Base-by-base conservation (phyloP, 2,888 invertebrate genomes). In the Heteropelma amictum region DNA sequence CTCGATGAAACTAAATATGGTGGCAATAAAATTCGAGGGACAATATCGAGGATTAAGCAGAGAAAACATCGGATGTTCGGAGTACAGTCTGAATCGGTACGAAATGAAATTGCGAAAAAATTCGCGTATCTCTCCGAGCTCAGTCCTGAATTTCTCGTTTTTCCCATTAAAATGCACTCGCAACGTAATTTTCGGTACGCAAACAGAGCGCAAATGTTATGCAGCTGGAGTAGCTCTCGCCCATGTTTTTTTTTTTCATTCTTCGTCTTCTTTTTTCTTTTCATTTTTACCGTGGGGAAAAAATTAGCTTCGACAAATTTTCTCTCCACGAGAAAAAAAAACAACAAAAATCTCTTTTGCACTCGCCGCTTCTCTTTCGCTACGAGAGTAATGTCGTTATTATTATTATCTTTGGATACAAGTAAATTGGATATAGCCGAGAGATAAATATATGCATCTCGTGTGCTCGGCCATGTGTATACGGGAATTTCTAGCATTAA, bases 331-430 rank as follows among this genome's bases (percentile, higher is more conserved):
- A 53, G 47, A 35, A 58, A 60, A 30, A 14, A 14, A 28, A 21
- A 12, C 23, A 10, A 19, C 10, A 6, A 17, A 53, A 14, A 10
- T 63, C 23, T 49, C 42, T 21, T 23, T 8, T 7, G 28, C 19
- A n/a, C 28, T 38, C 2, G 19, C 19, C 35, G 17, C 21, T n/a
- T 6, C 30, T 65, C 38, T 35, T 19, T 35, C 33, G 35, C 47
- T 17, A 21, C 38, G 12, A 1, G 33, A 60, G 12, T 47, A 47
- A 70, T 33, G 38, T 61, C 23, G 47, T 74, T 70, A 74, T 60
- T 12, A 38, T 74, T 65, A 74, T 74, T 70, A 74, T 28, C 74
- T n/a, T n/a, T n/a, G n/a, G n/a, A 64, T 64, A 38, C 45, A 35
- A 69, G 38, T 42, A 42, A 63, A 73, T 68, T 73, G 73, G 61